phyloP scores from a whole-genome alignment of 37 sponge, comb jelly and placozoan genomes.

The Crambe crambe region DNA sequence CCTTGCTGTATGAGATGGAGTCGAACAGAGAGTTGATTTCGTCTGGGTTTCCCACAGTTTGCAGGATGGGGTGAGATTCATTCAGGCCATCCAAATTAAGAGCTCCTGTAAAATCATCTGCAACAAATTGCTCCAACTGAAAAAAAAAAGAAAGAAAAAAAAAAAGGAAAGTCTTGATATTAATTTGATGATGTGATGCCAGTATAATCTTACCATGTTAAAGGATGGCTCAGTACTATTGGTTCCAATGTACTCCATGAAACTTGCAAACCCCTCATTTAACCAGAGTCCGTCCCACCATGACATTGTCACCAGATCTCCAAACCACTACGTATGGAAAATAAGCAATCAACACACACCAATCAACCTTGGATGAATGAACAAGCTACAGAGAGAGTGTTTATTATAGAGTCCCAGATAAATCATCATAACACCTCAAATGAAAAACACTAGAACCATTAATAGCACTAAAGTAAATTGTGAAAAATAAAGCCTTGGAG shows the following conservation, averaged over 20 bases:
- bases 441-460: too few relatives aligned
- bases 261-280: constrained; percentile 98
- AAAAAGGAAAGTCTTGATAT: too few relatives aligned
- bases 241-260: constrained; percentile 88
- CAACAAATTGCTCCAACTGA: constrained; percentile 66
- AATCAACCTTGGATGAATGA: background rate
- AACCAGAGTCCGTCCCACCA: constrained; percentile 99
- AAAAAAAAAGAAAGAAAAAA: constrained; percentile 20
- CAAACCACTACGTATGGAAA: constrained; percentile 91
- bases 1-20: constrained; percentile 94
- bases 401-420: constrained; percentile 15
- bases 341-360: background rate
- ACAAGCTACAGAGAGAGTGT: constrained; percentile 22
- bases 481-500: too few relatives aligned
- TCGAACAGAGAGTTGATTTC: constrained; percentile 94
- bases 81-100: constrained; percentile 49
- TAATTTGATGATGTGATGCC: too few relatives aligned
- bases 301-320: constrained; percentile 97
- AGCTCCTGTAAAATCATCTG: constrained; percentile 27
- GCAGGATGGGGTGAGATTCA: constrained; percentile 74
- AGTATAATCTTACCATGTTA: constrained; percentile 65
- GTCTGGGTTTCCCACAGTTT: constrained; percentile 58
- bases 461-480: too few relatives aligned
- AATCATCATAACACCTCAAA: too few relatives aligned
- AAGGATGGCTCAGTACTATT: constrained; percentile 52